Conservation (phyloP, 2,888 invertebrate genomes). For the Capitulum mitella region DNA sequence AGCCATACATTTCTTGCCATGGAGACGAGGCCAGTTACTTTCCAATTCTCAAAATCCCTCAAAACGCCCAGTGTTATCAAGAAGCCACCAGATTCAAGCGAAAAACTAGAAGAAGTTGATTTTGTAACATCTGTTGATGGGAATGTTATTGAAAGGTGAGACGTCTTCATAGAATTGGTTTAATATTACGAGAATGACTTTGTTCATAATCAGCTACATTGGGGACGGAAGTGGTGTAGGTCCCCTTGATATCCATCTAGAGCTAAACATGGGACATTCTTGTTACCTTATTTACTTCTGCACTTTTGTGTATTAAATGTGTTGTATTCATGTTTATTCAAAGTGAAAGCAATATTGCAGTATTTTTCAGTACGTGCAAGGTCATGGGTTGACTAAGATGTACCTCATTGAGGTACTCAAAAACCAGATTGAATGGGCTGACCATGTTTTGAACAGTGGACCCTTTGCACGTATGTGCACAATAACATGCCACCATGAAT, state of each 20-base stretch:
- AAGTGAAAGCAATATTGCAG: too few relatives aligned
- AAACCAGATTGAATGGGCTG: too few relatives aligned
- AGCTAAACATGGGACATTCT: too few relatives aligned
- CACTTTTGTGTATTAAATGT: background rate
- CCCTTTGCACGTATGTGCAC: too few relatives aligned
- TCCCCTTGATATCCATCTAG: too few relatives aligned
- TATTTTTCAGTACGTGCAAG: too few relatives aligned
- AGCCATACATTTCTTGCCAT: too few relatives aligned
- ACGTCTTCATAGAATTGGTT: background rate
- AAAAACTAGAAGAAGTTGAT: background rate
- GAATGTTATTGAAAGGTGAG: background rate
- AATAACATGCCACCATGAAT: too few relatives aligned
- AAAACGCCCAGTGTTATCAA: background rate
- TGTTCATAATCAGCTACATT: background rate
- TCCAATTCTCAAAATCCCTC: background rate
- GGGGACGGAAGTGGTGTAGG: background rate
- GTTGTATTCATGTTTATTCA: background rate
- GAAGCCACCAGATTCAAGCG: background rate
- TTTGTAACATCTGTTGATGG: background rate
- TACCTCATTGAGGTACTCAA: too few relatives aligned
- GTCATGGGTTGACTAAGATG: too few relatives aligned
- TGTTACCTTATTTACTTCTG: too few relatives aligned
- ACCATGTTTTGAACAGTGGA: too few relatives aligned
- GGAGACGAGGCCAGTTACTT: background rate
- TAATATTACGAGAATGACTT: background rate